Percentiles rank a stretch among this genome's conserved stretches.
Conservation (phyloP, 2,797 vertebrate genomes). For the Catostomus latipinnis region DNA sequence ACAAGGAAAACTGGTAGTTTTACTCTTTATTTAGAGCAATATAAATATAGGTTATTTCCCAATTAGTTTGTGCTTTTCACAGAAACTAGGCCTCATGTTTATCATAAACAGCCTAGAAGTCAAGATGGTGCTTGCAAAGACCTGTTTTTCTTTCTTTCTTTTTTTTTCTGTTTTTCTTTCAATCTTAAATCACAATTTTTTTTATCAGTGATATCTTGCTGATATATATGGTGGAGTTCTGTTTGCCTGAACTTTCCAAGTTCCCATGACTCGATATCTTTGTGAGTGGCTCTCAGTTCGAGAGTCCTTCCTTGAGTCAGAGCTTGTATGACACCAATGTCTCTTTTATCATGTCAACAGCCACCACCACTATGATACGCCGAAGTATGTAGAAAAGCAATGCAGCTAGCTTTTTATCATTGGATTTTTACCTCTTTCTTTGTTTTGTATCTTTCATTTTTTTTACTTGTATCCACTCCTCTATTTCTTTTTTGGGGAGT, state of each 20-base stretch:
- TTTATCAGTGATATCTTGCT: conserved; percentile 2
- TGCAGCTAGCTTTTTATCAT: not conserved
- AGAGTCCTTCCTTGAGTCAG: conserved; percentile 4
- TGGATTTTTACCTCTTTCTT: not conserved
- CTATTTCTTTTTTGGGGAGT: not conserved
- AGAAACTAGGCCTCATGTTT: conserved; percentile 42
- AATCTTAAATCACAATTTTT: too few relatives aligned
- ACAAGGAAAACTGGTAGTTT: too few relatives aligned
- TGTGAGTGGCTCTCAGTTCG: conserved; percentile 3
- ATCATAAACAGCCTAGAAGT: conserved; percentile 23
- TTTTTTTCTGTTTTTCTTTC: not conserved
- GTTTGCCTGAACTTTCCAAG: not conserved
- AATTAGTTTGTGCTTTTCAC: conserved; percentile 4
- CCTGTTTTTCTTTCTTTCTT: not conserved
- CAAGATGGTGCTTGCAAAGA: not conserved
- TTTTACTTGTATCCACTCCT: not conserved
- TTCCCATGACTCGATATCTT: conserved; percentile 18
- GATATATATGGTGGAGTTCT: not conserved
- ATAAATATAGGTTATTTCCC: conserved; percentile 6
- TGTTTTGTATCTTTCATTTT: not conserved
- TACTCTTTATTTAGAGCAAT: not conserved
- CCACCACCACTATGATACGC: not conserved
- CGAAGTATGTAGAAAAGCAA: not conserved
- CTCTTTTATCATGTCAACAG: not conserved
- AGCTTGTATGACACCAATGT: conserved; percentile 5